phyloP scores from a whole-genome alignment of 64 coral and sea anemone genomes.

The Montipora capricornis region DNA sequence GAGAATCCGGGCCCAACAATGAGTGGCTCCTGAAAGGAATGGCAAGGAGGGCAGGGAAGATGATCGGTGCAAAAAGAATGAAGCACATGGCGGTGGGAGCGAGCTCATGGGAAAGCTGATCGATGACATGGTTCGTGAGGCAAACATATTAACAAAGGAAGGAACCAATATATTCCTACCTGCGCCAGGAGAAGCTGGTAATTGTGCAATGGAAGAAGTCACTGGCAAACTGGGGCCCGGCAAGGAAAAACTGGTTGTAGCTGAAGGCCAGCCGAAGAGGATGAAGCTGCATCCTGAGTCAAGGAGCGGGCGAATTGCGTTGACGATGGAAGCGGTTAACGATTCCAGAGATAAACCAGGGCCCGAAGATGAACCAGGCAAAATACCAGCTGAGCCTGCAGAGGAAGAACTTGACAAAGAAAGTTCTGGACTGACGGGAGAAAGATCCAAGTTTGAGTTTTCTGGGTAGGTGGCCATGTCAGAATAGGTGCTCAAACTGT shows the following conservation, averaged over 20 bases:
- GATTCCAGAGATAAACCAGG: neutral
- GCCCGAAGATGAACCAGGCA: neutral
- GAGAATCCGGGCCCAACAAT: too few relatives aligned
- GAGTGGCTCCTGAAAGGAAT: too few relatives aligned
- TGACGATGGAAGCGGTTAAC: neutral
- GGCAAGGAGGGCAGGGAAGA: too few relatives aligned
- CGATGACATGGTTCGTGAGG: too few relatives aligned
- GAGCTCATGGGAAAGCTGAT: too few relatives aligned
- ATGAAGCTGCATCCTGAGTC: neutral
- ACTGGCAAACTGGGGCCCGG: neutral
- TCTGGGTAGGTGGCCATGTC: neutral
- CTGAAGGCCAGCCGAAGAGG: neutral
- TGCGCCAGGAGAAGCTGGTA: neutral
- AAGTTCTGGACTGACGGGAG: neutral
- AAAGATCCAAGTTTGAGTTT: neutral
- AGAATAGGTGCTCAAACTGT: neutral
- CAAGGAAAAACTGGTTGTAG: neutral
- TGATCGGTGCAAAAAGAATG: too few relatives aligned
- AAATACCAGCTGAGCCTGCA: neutral
- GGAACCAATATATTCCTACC: neutral
- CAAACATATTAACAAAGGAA: too few relatives aligned
- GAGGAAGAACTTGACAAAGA: neutral
- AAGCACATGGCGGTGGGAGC: too few relatives aligned
- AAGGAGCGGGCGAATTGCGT: neutral
- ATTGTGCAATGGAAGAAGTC: neutral